A percentile compares a stretch with the other conserved stretches of the same genome.
These are phyloP conservation scores for Platyrinchus mystaceus DNA, from an alignment of 2,797 vertebrate genomes.

Conservation along the genomic window DNA sequence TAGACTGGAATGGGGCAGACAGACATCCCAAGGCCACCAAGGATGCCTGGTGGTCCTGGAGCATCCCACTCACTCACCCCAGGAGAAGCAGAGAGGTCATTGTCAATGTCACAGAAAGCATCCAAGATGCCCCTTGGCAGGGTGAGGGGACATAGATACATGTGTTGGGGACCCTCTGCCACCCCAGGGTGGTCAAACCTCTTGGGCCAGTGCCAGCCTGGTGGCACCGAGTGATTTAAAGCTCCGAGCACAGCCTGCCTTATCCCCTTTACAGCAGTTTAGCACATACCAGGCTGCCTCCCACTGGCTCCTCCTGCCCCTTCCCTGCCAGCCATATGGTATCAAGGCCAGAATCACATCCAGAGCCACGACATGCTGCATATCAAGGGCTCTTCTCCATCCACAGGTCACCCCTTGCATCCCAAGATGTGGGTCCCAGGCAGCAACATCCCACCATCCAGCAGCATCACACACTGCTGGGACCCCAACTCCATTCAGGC, in stretches of 20 bases:
- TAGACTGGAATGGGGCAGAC: accelerated
- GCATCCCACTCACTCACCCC: accelerated
- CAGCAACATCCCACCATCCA: accelerated
- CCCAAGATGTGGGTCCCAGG: background rate
- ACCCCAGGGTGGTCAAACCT: accelerated
- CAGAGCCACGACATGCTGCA: background rate
- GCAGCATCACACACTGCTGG: background rate
- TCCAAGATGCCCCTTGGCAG: background rate
- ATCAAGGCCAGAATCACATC: accelerated
- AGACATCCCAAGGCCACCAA: background rate
- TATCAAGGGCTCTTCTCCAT: background rate
- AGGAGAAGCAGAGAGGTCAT: background rate
- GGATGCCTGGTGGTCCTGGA: background rate
- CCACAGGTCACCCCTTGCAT: background rate
- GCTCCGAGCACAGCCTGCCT: background rate
- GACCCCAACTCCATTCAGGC: background rate
- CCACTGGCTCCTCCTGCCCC: background rate
- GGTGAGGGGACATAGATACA: accelerated
- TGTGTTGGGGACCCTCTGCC: background rate
- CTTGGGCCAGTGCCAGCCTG: background rate
- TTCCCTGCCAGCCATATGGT: background rate
- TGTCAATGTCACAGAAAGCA: background rate
- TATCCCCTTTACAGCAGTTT: background rate
- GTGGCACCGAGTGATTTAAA: background rate
- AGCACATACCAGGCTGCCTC: background rate